Percentiles rank a stretch among this genome's conserved stretches.
phyloP scores from a whole-genome alignment of 2,888 invertebrate species.

The Anarsia innoxiella region DNA sequence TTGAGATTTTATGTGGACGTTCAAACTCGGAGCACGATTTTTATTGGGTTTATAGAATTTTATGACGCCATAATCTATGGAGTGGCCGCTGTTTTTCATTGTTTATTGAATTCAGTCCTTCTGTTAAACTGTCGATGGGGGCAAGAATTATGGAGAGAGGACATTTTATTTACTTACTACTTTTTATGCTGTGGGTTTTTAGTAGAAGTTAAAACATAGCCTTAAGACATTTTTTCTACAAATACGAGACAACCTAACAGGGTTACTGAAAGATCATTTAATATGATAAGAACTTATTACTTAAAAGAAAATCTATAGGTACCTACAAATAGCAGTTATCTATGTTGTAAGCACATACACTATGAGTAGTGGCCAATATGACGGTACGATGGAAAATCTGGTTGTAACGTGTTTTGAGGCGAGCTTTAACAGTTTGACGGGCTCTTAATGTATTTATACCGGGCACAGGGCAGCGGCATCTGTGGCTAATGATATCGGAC shows the following conservation, averaged over 20 bases:
- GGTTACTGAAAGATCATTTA: too few relatives aligned
- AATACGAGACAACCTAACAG: too few relatives aligned
- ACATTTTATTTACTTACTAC: background rate
- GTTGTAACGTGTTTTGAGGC: conserved; percentile 39
- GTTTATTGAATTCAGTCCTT: conserved; percentile 65
- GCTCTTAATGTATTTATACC: conserved; percentile 73
- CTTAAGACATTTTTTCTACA: too few relatives aligned
- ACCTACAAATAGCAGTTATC: too few relatives aligned
- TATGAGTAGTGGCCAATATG: too few relatives aligned
- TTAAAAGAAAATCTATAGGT: too few relatives aligned
- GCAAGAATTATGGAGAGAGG: conserved; percentile 16
- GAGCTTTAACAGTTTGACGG: conserved; percentile 69
- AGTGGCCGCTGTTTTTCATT: conserved; percentile 69
- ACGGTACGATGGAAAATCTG: too few relatives aligned
- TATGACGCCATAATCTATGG: conserved; percentile 62
- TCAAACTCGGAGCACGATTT: conserved; percentile 72
- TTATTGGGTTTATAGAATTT: conserved; percentile 75
- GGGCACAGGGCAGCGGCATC: conserved; percentile 65
- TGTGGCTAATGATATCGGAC: conserved; percentile 73
- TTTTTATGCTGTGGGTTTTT: too few relatives aligned
- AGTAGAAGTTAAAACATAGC: too few relatives aligned
- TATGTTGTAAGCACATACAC: too few relatives aligned
- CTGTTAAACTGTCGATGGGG: conserved; percentile 38
- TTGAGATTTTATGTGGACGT: conserved; percentile 73
- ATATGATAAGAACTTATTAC: too few relatives aligned